Base-by-base conservation (phyloP, 2,888 invertebrate species). In the Scelioninae gen. 1 region DNA sequence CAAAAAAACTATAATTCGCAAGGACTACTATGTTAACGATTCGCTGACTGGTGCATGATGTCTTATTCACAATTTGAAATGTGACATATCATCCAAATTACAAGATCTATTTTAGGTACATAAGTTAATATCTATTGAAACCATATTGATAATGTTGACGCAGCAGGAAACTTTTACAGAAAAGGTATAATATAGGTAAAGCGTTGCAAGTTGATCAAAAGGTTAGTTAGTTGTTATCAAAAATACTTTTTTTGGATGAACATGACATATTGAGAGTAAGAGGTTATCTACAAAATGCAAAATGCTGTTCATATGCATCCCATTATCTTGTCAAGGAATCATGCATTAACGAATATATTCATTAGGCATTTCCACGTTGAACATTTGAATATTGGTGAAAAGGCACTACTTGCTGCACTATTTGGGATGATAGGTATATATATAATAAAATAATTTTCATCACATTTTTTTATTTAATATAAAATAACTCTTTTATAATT, bases 401-500 rank as follows among this genome's bases (percentile, higher is more conserved):
- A 68, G 5, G 62, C 58, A 6, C 38, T 79, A 38, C 31, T 81
- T 16, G 63, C 53, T 0, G 43, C 55, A 31, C 11, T 34, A 53
- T 85, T 78, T 63, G 85, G 84, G 81, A 8, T 49, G 5, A 29
- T 85, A 15, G 69, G 83, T n/a, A n/a, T n/a, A n/a, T n/a, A n/a
- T n/a, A n/a, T n/a, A n/a, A n/a, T n/a, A n/a, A n/a, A n/a, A n/a
- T n/a, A n/a, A n/a, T n/a, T n/a, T n/a, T n/a, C n/a, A n/a, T n/a
- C n/a, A n/a, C n/a, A n/a, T n/a, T n/a, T n/a, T n/a, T n/a, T n/a
- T n/a, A n/a, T n/a, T n/a, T n/a, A n/a, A n/a, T n/a, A n/a, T n/a
- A n/a, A n/a, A n/a, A n/a, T n/a, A n/a, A n/a, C n/a, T n/a, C n/a
- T n/a, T n/a, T n/a, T n/a, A n/a, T n/a, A n/a, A n/a, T n/a, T n/a